A percentile compares a stretch with the other conserved stretches of the same genome.
Evolutionary conservation across 1,140 invertebrate species (phyloP).

Genomic region (Fopius arisanus): DNA sequence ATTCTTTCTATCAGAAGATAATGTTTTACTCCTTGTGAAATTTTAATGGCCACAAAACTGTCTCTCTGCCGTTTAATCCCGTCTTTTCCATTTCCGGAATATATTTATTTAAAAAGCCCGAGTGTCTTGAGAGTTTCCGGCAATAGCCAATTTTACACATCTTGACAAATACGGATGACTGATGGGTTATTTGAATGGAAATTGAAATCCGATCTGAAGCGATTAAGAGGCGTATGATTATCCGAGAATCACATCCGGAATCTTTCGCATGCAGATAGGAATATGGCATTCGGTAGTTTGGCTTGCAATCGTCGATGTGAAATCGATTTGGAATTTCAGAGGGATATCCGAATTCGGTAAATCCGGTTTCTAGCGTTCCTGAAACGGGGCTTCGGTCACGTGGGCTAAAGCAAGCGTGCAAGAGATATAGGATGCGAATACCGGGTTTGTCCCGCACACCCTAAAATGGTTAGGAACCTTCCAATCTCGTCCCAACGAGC

Average conservation of each 20-base stretch:
- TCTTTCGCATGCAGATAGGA: neutral
- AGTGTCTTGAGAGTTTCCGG: too few species aligned
- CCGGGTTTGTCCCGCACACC: slow-evolving; percentile 4
- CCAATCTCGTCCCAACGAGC: slow-evolving; percentile 5
- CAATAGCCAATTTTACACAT: too few species aligned
- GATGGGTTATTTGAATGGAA: neutral
- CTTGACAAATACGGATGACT: neutral
- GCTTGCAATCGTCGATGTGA: neutral
- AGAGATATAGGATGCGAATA: slow-evolving; percentile 11
- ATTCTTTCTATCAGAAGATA: too few species aligned
- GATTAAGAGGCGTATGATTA: neutral
- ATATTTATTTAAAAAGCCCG: too few species aligned
- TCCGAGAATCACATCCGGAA: neutral
- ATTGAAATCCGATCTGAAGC: neutral
- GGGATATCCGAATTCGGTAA: slow-evolving; percentile 12
- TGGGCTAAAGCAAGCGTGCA: slow-evolving; percentile 12
- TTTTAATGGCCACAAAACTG: too few species aligned
- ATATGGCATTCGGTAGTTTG: neutral
- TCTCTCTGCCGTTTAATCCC: too few species aligned
- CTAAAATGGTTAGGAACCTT: slow-evolving; percentile 9
- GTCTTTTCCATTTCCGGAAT: too few species aligned
- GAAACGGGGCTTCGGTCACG: slow-evolving; percentile 8
- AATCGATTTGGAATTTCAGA: slow-evolving; percentile 10
- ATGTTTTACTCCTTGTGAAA: too few species aligned
- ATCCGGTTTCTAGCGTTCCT: slow-evolving; percentile 9